Evolutionary conservation across 1,140 invertebrate species (phyloP).

Genomic region (Pseudobourletiella spinata): DNA sequence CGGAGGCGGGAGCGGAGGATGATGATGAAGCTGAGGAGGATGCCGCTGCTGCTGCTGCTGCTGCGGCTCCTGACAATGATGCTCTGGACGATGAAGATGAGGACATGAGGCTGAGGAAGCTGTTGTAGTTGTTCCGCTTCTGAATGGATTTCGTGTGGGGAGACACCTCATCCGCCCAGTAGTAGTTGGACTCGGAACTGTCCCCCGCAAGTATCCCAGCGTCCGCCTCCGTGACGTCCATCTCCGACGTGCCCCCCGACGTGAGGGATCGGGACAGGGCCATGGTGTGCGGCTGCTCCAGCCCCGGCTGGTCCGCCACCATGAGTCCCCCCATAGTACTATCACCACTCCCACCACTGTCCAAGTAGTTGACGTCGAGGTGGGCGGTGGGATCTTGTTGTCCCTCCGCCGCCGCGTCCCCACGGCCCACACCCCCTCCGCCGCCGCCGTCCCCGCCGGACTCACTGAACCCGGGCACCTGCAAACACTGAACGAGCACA

Average conservation of each 20-base stretch:
- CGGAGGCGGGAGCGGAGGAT: too few species aligned
- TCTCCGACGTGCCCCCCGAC: neutral
- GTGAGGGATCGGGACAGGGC: neutral
- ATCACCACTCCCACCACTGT: neutral
- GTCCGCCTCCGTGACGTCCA: neutral
- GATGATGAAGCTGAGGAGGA: neutral
- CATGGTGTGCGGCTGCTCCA: neutral
- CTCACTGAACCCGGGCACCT: neutral
- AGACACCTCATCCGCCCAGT: neutral
- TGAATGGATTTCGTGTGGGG: neutral
- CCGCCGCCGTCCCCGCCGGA: neutral
- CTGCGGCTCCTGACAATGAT: too few species aligned
- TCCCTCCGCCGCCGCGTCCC: neutral
- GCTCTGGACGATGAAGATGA: neutral
- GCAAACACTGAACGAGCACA: neutral
- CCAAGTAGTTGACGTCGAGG: neutral
- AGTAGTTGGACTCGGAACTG: slow-evolving; percentile 4
- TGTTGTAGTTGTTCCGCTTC: slow-evolving; percentile 7
- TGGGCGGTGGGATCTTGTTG: too few species aligned
- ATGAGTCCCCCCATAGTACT: neutral
- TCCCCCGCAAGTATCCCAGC: neutral
- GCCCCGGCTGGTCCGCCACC: neutral
- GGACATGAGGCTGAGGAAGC: neutral
- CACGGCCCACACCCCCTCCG: too few species aligned
- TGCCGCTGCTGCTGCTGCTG: neutral